Conservation (phyloP, 2,113 vertebrate genomes). For the Vidua chalybeata region DNA sequence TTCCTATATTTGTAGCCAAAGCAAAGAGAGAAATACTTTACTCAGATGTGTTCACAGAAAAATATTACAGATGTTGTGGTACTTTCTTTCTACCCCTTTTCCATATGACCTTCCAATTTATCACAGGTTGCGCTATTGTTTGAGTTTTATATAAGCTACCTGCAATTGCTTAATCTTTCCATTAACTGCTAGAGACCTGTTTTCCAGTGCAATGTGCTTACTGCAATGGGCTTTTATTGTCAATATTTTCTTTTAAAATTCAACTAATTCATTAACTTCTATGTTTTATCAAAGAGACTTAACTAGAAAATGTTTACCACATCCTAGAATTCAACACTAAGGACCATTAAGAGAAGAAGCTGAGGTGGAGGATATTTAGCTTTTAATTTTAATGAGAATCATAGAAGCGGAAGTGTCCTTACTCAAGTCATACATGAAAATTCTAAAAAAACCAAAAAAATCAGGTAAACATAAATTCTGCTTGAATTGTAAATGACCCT, state of each 20-base stretch:
- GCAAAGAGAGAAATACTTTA: neutral
- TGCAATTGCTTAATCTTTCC: neutral
- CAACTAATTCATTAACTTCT: neutral
- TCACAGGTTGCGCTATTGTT: neutral
- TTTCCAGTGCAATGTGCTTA: neutral
- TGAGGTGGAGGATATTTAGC: neutral
- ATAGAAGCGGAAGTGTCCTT: slow-evolving; percentile 34
- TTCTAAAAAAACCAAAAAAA: slow-evolving; percentile 51
- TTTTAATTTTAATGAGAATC: slow-evolving; percentile 33
- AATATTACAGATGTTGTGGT: neutral
- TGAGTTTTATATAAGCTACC: neutral
- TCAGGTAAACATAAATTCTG: slow-evolving; percentile 13
- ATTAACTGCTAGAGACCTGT: neutral
- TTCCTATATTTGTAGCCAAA: neutral
- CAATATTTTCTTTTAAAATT: neutral
- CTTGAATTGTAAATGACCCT: slow-evolving; percentile 1
- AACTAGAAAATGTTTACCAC: neutral
- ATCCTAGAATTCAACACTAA: slow-evolving; percentile 9
- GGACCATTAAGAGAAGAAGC: neutral
- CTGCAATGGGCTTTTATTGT: neutral
- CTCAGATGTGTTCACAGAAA: neutral
- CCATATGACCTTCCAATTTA: neutral
- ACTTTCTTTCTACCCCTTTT: neutral
- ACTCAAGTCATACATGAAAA: neutral
- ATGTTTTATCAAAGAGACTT: neutral